Conservation (phyloP, 2,888 invertebrate species). For the Dicyrtoma fusca region DNA sequence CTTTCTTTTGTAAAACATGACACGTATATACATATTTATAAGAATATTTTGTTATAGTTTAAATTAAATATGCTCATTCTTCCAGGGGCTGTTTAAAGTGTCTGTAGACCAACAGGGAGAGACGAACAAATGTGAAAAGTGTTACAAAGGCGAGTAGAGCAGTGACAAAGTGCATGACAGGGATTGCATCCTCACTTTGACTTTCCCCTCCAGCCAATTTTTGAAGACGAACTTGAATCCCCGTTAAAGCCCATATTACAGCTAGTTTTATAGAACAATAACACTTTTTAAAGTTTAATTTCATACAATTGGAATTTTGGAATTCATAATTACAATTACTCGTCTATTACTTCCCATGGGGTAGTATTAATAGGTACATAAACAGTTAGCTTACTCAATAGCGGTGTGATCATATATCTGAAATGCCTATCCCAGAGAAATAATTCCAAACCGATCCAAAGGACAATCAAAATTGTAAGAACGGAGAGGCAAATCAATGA, state of each 20-base stretch:
- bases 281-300: no score
- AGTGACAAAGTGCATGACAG: slow-evolving; percentile 15
- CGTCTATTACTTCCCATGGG: no score
- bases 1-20: no score
- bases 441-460: background rate
- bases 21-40: no score
- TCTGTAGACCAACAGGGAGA: background rate
- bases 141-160: background rate
- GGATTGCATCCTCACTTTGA: background rate
- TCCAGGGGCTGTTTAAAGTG: background rate
- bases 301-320: no score
- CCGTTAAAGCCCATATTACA: slow-evolving; percentile 8
- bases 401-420: slow-evolving; percentile 13
- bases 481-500: slow-evolving; percentile 7
- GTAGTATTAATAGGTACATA: background rate
- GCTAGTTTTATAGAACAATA: no score
- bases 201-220: background rate
- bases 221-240: background rate
- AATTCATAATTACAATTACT: no score
- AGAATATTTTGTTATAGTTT: no score
- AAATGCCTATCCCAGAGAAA: slow-evolving; percentile 8
- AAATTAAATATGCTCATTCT: no score
- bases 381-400: slow-evolving; percentile 18
- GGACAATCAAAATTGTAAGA: background rate
- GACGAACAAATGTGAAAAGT: background rate